Base-by-base conservation (phyloP, 2,797 vertebrate species). In the Peromyscus attwateri region DNA sequence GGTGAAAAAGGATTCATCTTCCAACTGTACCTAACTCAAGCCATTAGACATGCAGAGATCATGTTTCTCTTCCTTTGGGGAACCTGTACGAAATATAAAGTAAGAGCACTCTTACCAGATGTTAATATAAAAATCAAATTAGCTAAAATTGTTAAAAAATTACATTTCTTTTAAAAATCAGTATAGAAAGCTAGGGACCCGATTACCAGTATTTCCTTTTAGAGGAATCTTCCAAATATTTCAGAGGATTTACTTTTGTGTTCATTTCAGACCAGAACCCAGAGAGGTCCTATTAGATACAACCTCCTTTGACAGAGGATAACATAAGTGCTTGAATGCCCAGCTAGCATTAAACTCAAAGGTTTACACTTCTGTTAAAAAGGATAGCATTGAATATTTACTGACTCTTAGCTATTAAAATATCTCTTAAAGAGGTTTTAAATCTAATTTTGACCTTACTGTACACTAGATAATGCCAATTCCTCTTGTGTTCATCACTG, bases 121-220 rank as follows among this genome's bases (percentile, higher is more conserved):
- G 79, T 77, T 94, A 95, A 76, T 73, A 23, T 52, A 40, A 96
- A 85, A 85, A 37, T 83, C 37, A 96, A 91, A 71, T 83, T 75
- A 68, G 52, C 82, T 81, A 66, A 94, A 95, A 43, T 57, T 66
- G 6, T 57, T 93, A 7, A 19, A 87, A 73, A 93, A 87, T 37
- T 93, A 73, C 25, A 84, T 16, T 49, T 75, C 23, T 75, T n/a
- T 19, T 81, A 52, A 77, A 93, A 85, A 87, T 90, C 55, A 71
- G 12, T 31, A 82, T 11, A 73, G 55, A 97, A 76, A 88, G 0
- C 34, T 94, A 40, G 49, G 55, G 31, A 96, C 29, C 12, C 3
- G 9, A 27, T 57, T 46, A 71, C 9, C 12, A 13, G 8, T 25
- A 79, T n/a, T 8, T 55, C 3, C 17, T 84, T 95, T 90, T 62